Percentiles rank a stretch among this genome's conserved stretches.
phyloP scores from a whole-genome alignment of 2,113 vertebrate genomes.

The Passer montanus region DNA sequence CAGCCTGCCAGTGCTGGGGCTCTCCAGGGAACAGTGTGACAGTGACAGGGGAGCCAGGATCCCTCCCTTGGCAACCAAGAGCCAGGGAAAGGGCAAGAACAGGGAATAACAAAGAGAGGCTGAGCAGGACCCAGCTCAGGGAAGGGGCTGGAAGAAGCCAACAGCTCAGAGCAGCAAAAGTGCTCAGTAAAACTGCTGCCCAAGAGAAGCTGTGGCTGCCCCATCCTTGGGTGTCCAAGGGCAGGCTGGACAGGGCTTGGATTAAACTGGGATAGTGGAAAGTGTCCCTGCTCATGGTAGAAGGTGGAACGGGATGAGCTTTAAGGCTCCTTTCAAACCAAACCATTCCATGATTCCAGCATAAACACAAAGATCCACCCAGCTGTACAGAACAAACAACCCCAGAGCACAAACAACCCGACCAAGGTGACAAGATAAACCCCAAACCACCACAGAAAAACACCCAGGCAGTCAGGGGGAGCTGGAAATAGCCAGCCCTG shows the following conservation, averaged over 20 bases:
- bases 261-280: neutral
- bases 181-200: neutral
- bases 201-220: neutral
- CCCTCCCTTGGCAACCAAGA: accelerated
- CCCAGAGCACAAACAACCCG: neutral
- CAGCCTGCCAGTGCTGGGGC: neutral
- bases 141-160: neutral
- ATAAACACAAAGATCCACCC: neutral
- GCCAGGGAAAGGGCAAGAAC: neutral
- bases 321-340: neutral
- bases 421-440: accelerated
- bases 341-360: neutral
- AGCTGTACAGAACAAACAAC: neutral
- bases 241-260: accelerated
- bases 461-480: accelerated
- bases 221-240: neutral
- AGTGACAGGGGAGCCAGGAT: neutral
- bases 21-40: neutral
- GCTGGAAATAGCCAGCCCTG: neutral
- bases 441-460: neutral
- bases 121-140: neutral
- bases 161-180: neutral
- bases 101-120: neutral
- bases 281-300: neutral
- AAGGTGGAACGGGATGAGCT: neutral